Evolutionary conservation across 2,797 vertebrate genomes (phyloP), one percentile per base, ranked within the genome.

Genomic region (Peromyscus eremicus): DNA sequence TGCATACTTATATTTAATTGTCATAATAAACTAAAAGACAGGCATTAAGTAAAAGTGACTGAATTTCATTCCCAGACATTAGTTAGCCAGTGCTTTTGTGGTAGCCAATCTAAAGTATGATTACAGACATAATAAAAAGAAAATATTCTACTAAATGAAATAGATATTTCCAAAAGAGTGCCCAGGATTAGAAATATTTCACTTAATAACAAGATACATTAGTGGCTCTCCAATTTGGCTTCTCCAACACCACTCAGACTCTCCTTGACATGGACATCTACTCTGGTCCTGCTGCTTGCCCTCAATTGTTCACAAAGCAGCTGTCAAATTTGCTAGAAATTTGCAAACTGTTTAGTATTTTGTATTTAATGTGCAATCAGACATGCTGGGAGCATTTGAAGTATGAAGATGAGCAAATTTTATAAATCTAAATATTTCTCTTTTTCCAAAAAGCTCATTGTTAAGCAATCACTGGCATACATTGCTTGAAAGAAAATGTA

Each of bases 21-120:
- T 12, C 89, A 68, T 29, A 97, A 91, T 79, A 95, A 97, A 96
- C 17, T 40, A 97, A 75, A 86, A 75, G 49, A 88, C 32, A 95
- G 89, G 68, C 97, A 93, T 97, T 95, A n/a, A 86, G 96, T n/a
- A 94, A 94, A 95, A 96, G 19, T 34, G 95, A 97, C 37, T 97
- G 94, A 98, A 95, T 98, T 97, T 68, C 43, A 29, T 77, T 94
- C 92, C 82, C 52, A 95, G 87, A 86, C 83, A 70, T 60, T 92
- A 97, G 1, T 89, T 52, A 96, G 49, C 89, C 87, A 86, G 40
- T 93, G 32, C 21, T 71, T 90, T 0, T 95, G 37, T 75, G 95
- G 95, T 96, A 96, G 90, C 0, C 40, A 93, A 91, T 40, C 1
- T 57, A 84, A 86, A 92, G 17, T 95, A 73, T 16, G 5, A 94